Evolutionary conservation across 2,797 vertebrate species (phyloP), one percentile per base, ranked within the genome.

Genomic region (Psittacula echo): DNA sequence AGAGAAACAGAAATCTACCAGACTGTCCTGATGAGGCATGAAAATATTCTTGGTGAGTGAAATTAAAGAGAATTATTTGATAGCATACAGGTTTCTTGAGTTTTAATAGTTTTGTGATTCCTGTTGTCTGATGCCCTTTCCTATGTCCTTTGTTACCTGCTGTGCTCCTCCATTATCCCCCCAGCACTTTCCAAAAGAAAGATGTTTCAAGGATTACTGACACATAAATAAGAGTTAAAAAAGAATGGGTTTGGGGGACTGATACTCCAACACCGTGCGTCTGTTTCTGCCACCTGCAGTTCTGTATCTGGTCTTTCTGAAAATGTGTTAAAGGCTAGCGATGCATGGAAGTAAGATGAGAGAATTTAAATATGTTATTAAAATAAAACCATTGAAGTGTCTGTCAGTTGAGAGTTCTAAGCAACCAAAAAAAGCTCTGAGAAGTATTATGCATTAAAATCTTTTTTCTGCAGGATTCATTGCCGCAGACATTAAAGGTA

Each of bases 1-100:
- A 97, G 99, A 95, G 99, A 99, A 97, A 99, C 99, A 3, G 99
- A 99, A 96, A 99, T 99, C 94, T 99, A 99, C 94, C 99, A 99
- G 98, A 99, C 99, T 5, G 99, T 99, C 94, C 98, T 99, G 82
- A 99, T 99, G 99, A 99, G 99, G 91, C 99, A 99, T 65, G 99
- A 99, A 95, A 99, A 99, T 96, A 99, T 99, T 88, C 97, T 99
- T 21, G 99, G 99, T 99, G 97, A 98, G 94, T 91, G 75, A 73
- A 66, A 70, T 21, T 21, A 42, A 64, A 82, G 79, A 70, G 41
- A 30, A 37, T 64, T 77, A 41, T 72, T 79, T 80, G 56, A 47
- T 47, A n/a, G 34, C 0, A 11, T 64, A 12, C 48, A 45, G 34
- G 56, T 81, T 85, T 81, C 70, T 92, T 47, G 44, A 45, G 67